phyloP scores from a whole-genome alignment of 2,797 vertebrate species.

The Petrocephalus schoutedeni region DNA sequence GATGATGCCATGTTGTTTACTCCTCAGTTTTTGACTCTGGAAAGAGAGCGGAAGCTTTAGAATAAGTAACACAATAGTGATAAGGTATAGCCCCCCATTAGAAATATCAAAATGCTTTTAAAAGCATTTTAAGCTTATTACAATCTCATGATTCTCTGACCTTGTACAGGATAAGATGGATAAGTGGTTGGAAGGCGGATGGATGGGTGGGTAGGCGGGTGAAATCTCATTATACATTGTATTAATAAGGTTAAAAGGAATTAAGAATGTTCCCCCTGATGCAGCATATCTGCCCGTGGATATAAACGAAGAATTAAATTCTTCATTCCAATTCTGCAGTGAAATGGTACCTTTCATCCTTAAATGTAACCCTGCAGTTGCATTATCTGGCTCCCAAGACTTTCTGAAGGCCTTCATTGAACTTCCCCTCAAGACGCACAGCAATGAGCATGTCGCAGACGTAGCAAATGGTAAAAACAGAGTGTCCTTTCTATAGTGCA shows the following conservation, averaged over 20 bases:
- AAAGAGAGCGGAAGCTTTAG: background rate
- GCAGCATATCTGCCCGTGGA: background rate
- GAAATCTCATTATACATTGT: background rate
- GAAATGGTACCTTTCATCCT: background rate
- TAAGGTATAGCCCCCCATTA: constrained; percentile 1
- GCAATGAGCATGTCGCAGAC: background rate
- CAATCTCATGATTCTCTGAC: background rate
- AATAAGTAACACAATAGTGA: background rate
- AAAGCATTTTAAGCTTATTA: background rate
- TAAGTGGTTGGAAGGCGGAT: background rate
- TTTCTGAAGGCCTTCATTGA: background rate
- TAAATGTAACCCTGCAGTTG: background rate
- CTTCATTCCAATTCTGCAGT: constrained; percentile 3
- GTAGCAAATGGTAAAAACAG: too few species aligned
- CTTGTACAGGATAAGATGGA: background rate
- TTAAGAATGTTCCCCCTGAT: background rate
- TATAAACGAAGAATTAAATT: background rate
- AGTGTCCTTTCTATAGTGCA: too few species aligned
- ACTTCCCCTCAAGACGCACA: background rate
- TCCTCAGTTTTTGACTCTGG: background rate
- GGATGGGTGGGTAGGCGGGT: background rate
- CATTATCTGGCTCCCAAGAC: background rate
- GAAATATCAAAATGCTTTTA: background rate
- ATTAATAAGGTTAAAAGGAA: background rate
- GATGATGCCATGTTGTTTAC: background rate